Percentiles rank a stretch among this genome's conserved stretches.
Evolutionary conservation across 2,888 invertebrate species (phyloP).

Genomic region (Andrena camellia): DNA sequence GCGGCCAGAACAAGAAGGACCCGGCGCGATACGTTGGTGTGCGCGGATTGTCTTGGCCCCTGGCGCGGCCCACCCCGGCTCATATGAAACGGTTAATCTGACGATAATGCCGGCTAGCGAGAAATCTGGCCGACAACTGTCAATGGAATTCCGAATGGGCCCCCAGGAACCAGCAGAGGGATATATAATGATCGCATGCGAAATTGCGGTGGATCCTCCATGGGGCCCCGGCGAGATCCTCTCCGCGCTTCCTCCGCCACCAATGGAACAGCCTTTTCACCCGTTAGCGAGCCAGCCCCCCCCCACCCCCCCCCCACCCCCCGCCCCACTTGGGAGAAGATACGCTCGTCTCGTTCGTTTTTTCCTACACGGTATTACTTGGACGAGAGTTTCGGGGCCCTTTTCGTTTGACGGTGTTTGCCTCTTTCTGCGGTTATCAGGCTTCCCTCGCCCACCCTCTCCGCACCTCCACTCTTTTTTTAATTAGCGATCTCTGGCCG

Average conservation of each 20-base stretch:
- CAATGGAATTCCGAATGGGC: conserved; percentile 67
- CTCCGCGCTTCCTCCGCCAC: not conserved
- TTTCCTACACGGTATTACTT: not conserved
- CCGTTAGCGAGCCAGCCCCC: conserved; percentile 1
- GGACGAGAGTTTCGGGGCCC: conserved; percentile 26
- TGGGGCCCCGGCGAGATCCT: conserved; percentile 25
- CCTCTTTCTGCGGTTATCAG: conserved; percentile 44
- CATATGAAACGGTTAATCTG: conserved; percentile 71
- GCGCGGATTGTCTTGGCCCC: conserved; percentile 65
- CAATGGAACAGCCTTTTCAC: not conserved
- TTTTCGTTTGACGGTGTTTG: conserved; percentile 23
- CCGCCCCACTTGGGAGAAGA: too few relatives aligned
- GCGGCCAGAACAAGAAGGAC: conserved; percentile 61
- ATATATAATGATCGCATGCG: conserved; percentile 66
- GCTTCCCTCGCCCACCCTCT: too few relatives aligned
- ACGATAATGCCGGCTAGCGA: conserved; percentile 65
- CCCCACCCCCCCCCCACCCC: too few relatives aligned
- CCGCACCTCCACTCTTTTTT: conserved; percentile 25
- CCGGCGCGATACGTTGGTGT: conserved; percentile 47
- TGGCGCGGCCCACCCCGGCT: conserved; percentile 60
- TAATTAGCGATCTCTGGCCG: conserved; percentile 32
- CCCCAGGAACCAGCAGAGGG: conserved; percentile 42
- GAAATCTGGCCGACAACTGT: conserved; percentile 60
- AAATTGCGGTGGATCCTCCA: conserved; percentile 45
- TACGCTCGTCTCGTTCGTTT: conserved; percentile 2